phyloP scores from a whole-genome alignment of 2,797 vertebrate genomes.

The Darevskia nairensis region DNA sequence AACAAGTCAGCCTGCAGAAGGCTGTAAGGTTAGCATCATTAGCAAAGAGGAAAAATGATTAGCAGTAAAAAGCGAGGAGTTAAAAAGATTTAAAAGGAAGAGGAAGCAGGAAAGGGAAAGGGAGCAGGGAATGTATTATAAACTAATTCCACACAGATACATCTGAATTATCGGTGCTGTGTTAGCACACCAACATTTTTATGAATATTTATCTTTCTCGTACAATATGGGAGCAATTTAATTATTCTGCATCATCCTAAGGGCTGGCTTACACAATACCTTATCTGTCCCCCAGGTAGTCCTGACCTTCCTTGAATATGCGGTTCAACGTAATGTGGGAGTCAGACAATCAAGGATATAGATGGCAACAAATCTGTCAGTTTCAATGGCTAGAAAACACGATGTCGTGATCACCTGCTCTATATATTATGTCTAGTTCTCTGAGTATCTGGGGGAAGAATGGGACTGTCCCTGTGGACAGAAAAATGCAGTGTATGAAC shows the following conservation, averaged over 20 bases:
- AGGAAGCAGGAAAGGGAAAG: conserved; percentile 53
- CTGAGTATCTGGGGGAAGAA: not conserved
- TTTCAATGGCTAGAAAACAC: not conserved
- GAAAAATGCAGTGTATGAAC: not conserved
- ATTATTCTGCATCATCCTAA: conserved; percentile 34
- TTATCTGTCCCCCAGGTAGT: not conserved
- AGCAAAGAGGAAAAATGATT: conserved; percentile 72
- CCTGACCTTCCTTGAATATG: not conserved
- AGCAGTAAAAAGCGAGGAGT: conserved; percentile 72
- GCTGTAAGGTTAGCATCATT: conserved; percentile 69
- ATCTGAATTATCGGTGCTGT: conserved; percentile 45
- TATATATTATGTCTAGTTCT: not conserved
- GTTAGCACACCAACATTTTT: conserved; percentile 39
- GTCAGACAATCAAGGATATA: not conserved
- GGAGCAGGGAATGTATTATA: conserved; percentile 7
- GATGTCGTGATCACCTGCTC: not conserved
- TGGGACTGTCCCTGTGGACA: not conserved
- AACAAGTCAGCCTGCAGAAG: conserved; percentile 69
- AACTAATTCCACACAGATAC: conserved; percentile 3
- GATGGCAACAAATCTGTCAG: not conserved
- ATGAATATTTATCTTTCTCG: conserved; percentile 67
- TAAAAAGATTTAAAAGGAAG: conserved; percentile 68
- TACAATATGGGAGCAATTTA: conserved; percentile 34
- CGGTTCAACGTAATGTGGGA: not conserved
- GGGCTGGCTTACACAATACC: not conserved